phyloP scores from a whole-genome alignment of 2,888 invertebrate species.

The Lasioglossum vierecki region DNA sequence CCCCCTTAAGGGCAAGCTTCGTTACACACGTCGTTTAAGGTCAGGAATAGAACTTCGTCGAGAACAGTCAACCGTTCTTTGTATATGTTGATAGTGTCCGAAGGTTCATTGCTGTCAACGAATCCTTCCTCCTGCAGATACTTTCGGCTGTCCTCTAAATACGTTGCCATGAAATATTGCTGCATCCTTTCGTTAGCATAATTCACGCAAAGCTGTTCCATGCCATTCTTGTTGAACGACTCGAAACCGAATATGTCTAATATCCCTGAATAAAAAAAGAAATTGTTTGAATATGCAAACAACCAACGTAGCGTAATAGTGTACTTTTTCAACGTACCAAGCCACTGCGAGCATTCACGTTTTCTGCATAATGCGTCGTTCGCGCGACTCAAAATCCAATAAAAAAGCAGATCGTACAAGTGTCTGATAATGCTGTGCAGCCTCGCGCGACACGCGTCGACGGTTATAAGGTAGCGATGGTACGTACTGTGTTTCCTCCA shows the following conservation, averaged over 20 bases:
- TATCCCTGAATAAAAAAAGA: conserved; percentile 71
- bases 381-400: conserved; percentile 78
- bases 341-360: conserved; percentile 69
- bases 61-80: conserved; percentile 77
- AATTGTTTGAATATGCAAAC: not conserved
- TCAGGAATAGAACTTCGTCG: conserved; percentile 77
- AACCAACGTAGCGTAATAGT: not conserved
- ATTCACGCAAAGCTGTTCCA: conserved; percentile 80
- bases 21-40: conserved; percentile 79
- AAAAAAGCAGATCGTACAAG: conserved; percentile 81
- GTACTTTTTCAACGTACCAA: conserved; percentile 71
- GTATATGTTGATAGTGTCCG: conserved; percentile 70
- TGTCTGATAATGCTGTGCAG: conserved; percentile 82
- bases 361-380: conserved; percentile 72
- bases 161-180: conserved; percentile 79
- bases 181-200: conserved; percentile 82
- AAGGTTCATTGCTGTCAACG: conserved; percentile 67
- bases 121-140: conserved; percentile 77
- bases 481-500: conserved; percentile 74
- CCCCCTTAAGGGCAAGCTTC: not conserved
- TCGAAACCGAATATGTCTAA: conserved; percentile 83
- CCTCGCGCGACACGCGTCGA: conserved; percentile 81
- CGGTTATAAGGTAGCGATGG: conserved; percentile 76
- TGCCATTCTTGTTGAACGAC: conserved; percentile 77
- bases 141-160: conserved; percentile 73